Conservation (phyloP, 2,113 vertebrate species). For the Corythoichthys haematopterus region DNA sequence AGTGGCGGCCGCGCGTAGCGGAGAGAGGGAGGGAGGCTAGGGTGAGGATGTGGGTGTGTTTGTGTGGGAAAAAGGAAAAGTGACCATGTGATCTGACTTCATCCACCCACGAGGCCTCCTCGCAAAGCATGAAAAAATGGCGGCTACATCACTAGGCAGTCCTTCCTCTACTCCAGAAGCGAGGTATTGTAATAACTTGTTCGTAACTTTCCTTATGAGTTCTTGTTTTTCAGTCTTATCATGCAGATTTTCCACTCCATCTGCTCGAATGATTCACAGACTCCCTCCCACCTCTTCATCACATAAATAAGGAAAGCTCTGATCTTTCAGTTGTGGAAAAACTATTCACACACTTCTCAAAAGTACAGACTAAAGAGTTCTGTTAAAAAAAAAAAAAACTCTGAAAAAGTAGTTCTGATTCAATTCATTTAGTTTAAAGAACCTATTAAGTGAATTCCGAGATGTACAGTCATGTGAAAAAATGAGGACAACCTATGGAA, state of each 20-base stretch:
- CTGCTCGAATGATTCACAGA: constrained; percentile 32
- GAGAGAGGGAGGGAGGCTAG: constrained; percentile 53
- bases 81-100: constrained; percentile 66
- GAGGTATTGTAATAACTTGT: neutral
- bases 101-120: constrained; percentile 57
- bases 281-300: constrained; percentile 30
- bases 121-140: constrained; percentile 46
- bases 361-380: neutral
- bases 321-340: neutral
- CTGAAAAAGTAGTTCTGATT: neutral
- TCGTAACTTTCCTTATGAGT: too few species aligned
- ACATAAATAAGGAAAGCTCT: constrained; percentile 29
- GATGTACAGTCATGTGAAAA: too few species aligned
- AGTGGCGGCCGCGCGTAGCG: constrained; percentile 30
- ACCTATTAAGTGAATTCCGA: too few species aligned
- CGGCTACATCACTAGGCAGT: neutral
- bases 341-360: neutral
- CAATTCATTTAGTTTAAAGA: neutral
- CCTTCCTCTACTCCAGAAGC: neutral
- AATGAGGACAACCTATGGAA: too few species aligned
- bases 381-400: neutral
- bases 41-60: constrained; percentile 57
- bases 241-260: neutral
- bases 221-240: constrained; percentile 1
- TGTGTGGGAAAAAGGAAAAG: constrained; percentile 66